Evolutionary conservation across 2,888 invertebrate species (phyloP).

Genomic region (Beris chalybata): DNA sequence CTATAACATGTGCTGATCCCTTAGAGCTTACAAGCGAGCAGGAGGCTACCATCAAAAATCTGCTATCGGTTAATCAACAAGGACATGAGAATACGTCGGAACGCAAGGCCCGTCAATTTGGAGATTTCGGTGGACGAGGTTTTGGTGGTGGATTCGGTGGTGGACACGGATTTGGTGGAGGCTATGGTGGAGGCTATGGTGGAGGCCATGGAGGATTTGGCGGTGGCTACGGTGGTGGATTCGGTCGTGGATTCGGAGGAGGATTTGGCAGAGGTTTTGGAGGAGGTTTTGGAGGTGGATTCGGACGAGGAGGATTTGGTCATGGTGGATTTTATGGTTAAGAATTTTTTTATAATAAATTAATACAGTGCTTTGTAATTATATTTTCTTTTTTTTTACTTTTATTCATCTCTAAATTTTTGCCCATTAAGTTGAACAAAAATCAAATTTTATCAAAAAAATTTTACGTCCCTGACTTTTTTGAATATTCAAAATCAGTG

Average conservation of each 20-base stretch:
- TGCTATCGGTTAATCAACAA: slow-evolving; percentile 7
- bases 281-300: slow-evolving; percentile 17
- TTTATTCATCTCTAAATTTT: no score
- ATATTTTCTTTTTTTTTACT: no score
- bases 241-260: slow-evolving; percentile 4
- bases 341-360: no score
- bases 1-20: not conserved
- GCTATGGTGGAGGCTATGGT: not conserved
- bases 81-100: slow-evolving; percentile 8
- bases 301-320: slow-evolving; percentile 7
- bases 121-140: not conserved
- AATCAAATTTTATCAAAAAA: no score
- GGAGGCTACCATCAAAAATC: not conserved
- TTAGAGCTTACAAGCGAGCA: not conserved
- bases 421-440: no score
- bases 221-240: slow-evolving; percentile 13
- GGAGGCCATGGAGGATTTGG: not conserved
- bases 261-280: slow-evolving; percentile 11
- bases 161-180: not conserved
- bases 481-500: no score
- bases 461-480: no score
- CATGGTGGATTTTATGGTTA: no score
- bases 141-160: not conserved
- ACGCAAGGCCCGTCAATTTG: slow-evolving; percentile 1
- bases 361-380: no score